phyloP scores from a whole-genome alignment of 2,113 vertebrate species.

The Phodopus roborovskii region DNA sequence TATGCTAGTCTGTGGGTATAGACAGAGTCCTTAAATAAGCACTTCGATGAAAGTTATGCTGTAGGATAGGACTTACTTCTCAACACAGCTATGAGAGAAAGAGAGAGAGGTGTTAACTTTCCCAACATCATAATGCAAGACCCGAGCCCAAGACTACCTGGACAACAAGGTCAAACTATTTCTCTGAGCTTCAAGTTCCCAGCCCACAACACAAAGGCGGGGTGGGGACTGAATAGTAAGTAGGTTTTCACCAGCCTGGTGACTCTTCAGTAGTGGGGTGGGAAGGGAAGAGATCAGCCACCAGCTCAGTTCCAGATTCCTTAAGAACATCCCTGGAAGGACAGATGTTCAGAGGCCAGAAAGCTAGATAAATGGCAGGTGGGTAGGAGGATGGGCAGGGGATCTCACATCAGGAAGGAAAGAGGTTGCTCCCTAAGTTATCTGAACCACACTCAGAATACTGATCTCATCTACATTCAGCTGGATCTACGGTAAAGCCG shows the following conservation, averaged over 20 bases:
- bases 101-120: neutral
- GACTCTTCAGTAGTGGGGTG: neutral
- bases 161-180: neutral
- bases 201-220: neutral
- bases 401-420: neutral
- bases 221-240: neutral
- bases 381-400: too few species aligned
- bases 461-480: neutral
- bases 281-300: neutral
- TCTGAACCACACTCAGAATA: neutral
- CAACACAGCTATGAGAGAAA: neutral
- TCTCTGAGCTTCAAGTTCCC: neutral
- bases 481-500: conserved; percentile 12
- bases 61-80: neutral
- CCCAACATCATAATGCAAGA: neutral
- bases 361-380: neutral
- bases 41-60: neutral
- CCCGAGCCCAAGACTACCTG: neutral
- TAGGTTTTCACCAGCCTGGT: neutral
- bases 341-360: neutral
- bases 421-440: neutral
- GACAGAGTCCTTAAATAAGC: neutral
- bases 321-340: neutral
- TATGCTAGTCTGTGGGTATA: neutral
- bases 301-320: neutral